Evolutionary conservation across 2,888 invertebrate species (phyloP).

Genomic region (Leucophenga montana): DNA sequence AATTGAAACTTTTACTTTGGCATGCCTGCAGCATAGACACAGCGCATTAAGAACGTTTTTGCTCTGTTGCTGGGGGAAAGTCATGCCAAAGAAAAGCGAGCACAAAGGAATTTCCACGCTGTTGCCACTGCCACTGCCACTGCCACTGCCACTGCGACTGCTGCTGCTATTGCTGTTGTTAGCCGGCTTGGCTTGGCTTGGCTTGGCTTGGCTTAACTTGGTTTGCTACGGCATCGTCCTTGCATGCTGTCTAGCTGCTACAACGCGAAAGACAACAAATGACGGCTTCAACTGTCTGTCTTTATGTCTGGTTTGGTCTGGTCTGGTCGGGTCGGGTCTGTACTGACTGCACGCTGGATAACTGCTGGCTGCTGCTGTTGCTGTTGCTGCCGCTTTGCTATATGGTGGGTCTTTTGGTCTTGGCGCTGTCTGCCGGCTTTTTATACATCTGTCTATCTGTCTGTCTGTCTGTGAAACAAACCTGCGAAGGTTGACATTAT

Average conservation of each 20-base stretch:
- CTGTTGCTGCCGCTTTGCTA: neutral
- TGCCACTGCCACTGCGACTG: conserved; percentile 35
- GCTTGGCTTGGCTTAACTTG: too few relatives aligned
- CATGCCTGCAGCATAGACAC: conserved; percentile 20
- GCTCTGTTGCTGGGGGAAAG: neutral
- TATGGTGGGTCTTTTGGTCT: neutral
- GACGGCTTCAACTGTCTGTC: neutral
- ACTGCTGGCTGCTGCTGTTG: neutral
- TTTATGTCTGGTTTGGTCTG: too few relatives aligned
- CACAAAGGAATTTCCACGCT: conserved; percentile 57
- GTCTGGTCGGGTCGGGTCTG: too few relatives aligned
- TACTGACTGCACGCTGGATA: too few relatives aligned
- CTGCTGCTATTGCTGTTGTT: conserved; percentile 42
- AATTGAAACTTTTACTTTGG: conserved; percentile 46
- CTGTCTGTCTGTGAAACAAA: conserved; percentile 8
- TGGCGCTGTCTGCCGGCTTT: conserved; percentile 7
- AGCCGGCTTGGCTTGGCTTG: conserved; percentile 39
- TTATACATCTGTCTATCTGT: neutral
- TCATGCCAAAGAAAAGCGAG: conserved; percentile 43
- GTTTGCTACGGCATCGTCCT: conserved; percentile 15
- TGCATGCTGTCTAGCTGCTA: conserved; percentile 15
- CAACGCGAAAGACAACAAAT: too few relatives aligned
- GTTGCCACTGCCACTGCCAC: conserved; percentile 13
- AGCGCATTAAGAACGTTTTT: conserved; percentile 2
- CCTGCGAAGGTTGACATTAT: conserved; percentile 69